Evolutionary conservation across 2,113 vertebrate genomes (phyloP).

Genomic region (Rostratula benghalensis): DNA sequence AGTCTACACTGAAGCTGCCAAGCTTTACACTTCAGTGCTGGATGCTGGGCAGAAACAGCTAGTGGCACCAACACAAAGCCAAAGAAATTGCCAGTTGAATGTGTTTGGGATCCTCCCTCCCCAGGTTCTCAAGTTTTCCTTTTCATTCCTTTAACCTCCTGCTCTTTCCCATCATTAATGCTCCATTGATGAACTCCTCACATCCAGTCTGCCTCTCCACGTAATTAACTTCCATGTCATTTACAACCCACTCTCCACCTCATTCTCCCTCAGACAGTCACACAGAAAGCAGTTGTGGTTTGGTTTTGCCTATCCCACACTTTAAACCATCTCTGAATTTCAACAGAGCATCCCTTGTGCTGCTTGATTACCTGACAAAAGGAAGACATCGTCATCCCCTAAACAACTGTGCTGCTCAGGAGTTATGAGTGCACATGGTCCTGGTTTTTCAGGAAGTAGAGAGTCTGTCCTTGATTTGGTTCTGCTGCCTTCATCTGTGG

Average conservation of each 20-base stretch:
- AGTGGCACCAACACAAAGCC: not conserved
- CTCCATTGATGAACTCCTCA: not conserved
- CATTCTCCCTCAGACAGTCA: not conserved
- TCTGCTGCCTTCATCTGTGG: not conserved
- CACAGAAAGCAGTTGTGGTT: not conserved
- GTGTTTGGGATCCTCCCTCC: not conserved
- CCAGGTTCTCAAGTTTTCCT: not conserved
- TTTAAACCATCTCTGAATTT: not conserved
- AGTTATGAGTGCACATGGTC: not conserved
- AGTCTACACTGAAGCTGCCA: not conserved
- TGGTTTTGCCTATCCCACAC: not conserved
- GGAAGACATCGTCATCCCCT: slow-evolving; percentile 60
- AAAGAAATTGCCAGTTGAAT: not conserved
- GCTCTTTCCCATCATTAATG: not conserved
- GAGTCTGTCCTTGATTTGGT: not conserved
- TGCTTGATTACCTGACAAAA: slow-evolving; percentile 67
- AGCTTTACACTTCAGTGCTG: not conserved
- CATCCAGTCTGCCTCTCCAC: not conserved
- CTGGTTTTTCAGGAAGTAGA: not conserved
- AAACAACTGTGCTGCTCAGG: not conserved
- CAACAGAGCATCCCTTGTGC: not conserved
- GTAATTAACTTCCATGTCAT: not conserved
- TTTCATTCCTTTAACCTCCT: not conserved
- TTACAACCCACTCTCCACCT: not conserved
- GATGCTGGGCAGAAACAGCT: not conserved